phyloP scores from a whole-genome alignment of 2,113 vertebrate genomes.

The Perca fluviatilis region DNA sequence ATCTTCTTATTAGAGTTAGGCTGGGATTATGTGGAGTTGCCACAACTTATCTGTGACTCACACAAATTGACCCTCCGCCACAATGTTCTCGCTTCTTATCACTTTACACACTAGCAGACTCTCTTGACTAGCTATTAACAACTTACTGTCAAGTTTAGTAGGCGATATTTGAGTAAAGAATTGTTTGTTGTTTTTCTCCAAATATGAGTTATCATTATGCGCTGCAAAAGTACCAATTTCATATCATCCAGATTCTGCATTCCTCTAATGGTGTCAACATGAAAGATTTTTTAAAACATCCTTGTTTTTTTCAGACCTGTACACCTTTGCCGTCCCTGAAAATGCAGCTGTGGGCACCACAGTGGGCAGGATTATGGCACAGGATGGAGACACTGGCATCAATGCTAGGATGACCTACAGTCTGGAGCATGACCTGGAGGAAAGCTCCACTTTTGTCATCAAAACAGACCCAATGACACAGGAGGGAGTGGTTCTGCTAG shows the following conservation, averaged over 20 bases:
- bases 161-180: conserved; percentile 14
- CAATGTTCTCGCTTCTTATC: conserved; percentile 69
- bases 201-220: neutral
- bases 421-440: conserved; percentile 85
- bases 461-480: conserved; percentile 89
- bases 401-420: conserved; percentile 93
- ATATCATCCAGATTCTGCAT: neutral
- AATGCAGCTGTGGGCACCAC: conserved; percentile 85
- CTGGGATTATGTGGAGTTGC: conserved; percentile 69
- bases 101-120: conserved; percentile 37
- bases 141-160: conserved; percentile 26
- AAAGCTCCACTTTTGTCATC: conserved; percentile 86
- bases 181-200: neutral
- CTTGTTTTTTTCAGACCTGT: conserved; percentile 82
- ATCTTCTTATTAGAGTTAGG: conserved; percentile 74
- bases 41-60: conserved; percentile 66
- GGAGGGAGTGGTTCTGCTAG: conserved; percentile 91
- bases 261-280: conserved; percentile 3
- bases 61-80: conserved; percentile 72
- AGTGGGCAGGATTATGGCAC: conserved; percentile 89
- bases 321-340: conserved; percentile 89
- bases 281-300: neutral
- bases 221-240: neutral
- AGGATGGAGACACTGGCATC: conserved; percentile 88
- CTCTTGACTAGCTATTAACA: conserved; percentile 41